Conservation (phyloP, 2,797 vertebrate species). For the Vespertilio murinus region DNA sequence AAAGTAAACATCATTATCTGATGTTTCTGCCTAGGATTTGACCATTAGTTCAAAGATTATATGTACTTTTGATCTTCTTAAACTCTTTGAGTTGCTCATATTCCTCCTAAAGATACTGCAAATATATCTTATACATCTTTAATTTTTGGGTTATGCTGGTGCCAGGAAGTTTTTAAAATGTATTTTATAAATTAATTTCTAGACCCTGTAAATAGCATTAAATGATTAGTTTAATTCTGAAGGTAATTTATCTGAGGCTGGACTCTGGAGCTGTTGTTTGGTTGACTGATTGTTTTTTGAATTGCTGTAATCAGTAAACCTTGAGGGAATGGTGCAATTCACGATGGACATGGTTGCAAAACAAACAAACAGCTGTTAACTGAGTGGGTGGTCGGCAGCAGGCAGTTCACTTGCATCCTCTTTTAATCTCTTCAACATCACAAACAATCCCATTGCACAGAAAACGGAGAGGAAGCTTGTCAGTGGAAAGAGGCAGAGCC, state of each 20-base stretch:
- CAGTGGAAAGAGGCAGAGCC: neutral
- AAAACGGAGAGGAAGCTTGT: neutral
- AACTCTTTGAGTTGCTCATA: conserved; percentile 18
- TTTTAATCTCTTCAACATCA: neutral
- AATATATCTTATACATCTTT: neutral
- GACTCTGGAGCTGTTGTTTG: neutral
- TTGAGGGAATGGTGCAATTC: neutral
- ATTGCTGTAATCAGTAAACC: conserved; percentile 26
- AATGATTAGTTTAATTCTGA: conserved; percentile 2
- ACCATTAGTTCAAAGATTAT: neutral
- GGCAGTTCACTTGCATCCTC: neutral
- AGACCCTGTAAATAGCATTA: neutral
- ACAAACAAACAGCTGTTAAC: neutral
- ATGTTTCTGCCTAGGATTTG: neutral
- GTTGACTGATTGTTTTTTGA: conserved; percentile 15
- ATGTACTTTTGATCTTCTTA: neutral
- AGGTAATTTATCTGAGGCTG: neutral
- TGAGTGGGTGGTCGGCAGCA: neutral
- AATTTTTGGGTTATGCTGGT: conserved; percentile 12
- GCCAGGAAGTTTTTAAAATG: neutral
- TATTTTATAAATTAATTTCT: conserved; percentile 46
- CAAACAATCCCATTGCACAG: neutral
- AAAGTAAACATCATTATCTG: neutral
- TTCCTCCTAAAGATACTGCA: neutral
- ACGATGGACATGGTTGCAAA: neutral